These are phyloP conservation scores for Drosophila asahinai DNA, from an alignment of 1,140 invertebrate species.

Conservation along the genomic window DNA sequence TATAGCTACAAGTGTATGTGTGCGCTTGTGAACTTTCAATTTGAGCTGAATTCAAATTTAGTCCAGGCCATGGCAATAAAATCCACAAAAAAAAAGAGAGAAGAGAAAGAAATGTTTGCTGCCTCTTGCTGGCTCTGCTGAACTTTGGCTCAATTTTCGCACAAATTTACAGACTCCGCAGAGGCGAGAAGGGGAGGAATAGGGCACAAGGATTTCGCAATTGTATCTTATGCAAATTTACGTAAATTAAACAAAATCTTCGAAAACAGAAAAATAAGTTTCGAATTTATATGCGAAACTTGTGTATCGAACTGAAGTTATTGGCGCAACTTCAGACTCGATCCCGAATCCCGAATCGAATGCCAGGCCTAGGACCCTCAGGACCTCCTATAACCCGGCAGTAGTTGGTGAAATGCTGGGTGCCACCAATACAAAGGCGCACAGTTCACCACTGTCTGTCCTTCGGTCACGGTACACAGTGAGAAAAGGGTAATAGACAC, in stretches of 20 bases:
- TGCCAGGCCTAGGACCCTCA: constrained; percentile 42
- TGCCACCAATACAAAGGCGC: constrained; percentile 17
- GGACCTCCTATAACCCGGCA: constrained; percentile 31
- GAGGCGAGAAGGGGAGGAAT: neutral
- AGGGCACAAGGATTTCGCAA: constrained; percentile 37
- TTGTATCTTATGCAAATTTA: constrained; percentile 83
- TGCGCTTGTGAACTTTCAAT: constrained; percentile 77
- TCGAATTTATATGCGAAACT: constrained; percentile 67
- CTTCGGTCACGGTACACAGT: neutral
- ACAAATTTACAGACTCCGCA: constrained; percentile 75
- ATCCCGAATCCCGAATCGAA: constrained; percentile 16
- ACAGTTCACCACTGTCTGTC: constrained; percentile 20
- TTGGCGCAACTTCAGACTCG: constrained; percentile 42
- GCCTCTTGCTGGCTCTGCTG: constrained; percentile 33
- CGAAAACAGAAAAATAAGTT: constrained; percentile 81
- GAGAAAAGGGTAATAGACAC: neutral
- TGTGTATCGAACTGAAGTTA: constrained; percentile 78
- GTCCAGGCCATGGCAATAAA: constrained; percentile 72
- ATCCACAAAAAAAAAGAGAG: constrained; percentile 40
- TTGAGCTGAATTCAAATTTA: constrained; percentile 83
- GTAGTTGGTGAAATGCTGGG: constrained; percentile 50
- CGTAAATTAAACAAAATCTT: constrained; percentile 83
- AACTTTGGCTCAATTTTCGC: constrained; percentile 81
- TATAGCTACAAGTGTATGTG: constrained; percentile 22
- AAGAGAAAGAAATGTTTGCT: constrained; percentile 29